These are phyloP conservation scores for Nylanderia fulva DNA, from an alignment of 1,140 invertebrate genomes.

Conservation along the genomic window DNA sequence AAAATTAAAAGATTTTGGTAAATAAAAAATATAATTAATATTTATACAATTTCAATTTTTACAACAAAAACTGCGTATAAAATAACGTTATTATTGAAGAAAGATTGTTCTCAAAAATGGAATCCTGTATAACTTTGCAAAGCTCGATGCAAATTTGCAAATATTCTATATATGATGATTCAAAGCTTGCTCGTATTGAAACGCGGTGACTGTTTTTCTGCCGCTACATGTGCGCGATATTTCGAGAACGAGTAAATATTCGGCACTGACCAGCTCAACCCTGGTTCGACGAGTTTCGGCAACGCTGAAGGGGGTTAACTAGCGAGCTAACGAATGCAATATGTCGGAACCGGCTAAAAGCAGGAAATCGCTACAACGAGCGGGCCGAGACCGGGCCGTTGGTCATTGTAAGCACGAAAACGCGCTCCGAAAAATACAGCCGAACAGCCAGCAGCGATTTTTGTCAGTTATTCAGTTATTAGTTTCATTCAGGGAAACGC, in stretches of 20 bases:
- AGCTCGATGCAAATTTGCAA: constrained; percentile 17
- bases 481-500: constrained; percentile 82
- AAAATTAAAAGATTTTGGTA: neutral
- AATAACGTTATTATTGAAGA: neutral
- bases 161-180: neutral
- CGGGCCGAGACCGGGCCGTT: constrained; percentile 54
- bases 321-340: constrained; percentile 79
- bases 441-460: constrained; percentile 84
- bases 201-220: constrained; percentile 18
- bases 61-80: neutral
- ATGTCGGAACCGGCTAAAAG: constrained; percentile 74
- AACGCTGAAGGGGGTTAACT: constrained; percentile 65
- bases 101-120: constrained; percentile 1
- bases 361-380: constrained; percentile 66
- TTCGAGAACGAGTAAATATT: constrained; percentile 56
- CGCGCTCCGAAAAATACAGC: constrained; percentile 81
- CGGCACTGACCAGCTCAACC: constrained; percentile 70
- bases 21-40: neutral
- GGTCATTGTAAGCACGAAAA: constrained; percentile 79
- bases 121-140: neutral
- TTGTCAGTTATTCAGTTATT: constrained; percentile 84
- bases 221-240: constrained; percentile 35
- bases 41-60: neutral
- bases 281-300: constrained; percentile 56
- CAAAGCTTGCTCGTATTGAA: constrained; percentile 12